Percentiles rank a stretch among this genome's conserved stretches.
These are phyloP conservation scores for Zaprionus davidi DNA, from an alignment of 1,140 invertebrate species.

Conservation along the genomic window DNA sequence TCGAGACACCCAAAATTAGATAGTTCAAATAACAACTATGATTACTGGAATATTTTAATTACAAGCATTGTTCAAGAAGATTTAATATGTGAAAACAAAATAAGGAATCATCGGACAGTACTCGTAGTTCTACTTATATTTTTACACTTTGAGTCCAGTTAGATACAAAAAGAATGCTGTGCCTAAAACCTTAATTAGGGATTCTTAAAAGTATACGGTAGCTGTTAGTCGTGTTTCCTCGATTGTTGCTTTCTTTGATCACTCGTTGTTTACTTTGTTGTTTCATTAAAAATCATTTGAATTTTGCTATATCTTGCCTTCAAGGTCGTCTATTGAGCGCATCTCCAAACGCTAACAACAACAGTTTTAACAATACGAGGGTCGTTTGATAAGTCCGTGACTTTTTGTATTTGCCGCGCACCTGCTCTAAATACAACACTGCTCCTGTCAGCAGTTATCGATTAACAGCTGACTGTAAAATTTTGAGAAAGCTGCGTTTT, in stretches of 20 bases:
- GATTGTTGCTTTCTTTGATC: constrained; percentile 37
- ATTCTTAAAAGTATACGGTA: neutral
- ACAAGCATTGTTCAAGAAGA: neutral
- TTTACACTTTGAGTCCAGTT: too few species aligned
- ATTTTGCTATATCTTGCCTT: constrained; percentile 43
- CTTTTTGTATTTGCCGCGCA: too few species aligned
- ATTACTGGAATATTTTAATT: neutral
- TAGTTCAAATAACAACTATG: neutral
- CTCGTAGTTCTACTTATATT: too few species aligned
- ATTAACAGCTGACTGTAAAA: too few species aligned
- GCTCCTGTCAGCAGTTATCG: too few species aligned
- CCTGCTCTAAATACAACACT: too few species aligned
- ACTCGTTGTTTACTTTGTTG: constrained; percentile 72
- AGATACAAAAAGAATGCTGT: too few species aligned
- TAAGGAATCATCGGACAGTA: too few species aligned
- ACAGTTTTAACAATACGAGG: constrained; percentile 31
- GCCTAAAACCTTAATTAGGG: too few species aligned
- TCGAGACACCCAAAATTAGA: neutral
- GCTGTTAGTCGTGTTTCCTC: neutral
- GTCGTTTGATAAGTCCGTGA: too few species aligned
- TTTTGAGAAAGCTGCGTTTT: too few species aligned
- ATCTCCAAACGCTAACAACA: constrained; percentile 50
- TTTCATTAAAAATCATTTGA: constrained; percentile 69
- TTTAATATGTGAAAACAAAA: too few species aligned
- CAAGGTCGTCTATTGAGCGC: constrained; percentile 67